A percentile compares a stretch with the other conserved stretches of the same genome.
Conservation (phyloP, 2,113 vertebrate species). For the Acrocephalus kingi region DNA sequence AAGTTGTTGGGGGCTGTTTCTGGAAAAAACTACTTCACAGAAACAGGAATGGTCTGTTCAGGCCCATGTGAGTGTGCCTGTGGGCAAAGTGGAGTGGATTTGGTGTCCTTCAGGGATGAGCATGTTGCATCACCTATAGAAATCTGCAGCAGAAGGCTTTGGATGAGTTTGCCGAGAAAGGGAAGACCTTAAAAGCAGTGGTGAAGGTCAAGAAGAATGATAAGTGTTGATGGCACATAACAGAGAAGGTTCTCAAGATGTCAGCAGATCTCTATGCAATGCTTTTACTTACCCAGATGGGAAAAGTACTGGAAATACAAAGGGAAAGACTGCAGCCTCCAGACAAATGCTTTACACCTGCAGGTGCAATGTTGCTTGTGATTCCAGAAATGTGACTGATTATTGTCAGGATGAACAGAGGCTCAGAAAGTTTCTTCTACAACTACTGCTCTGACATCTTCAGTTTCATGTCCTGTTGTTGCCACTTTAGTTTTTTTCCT, state of each 20-base stretch:
- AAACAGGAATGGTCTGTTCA: background rate
- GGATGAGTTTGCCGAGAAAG: background rate
- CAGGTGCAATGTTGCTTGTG: background rate
- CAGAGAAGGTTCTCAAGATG: background rate
- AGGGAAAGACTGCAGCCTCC: background rate
- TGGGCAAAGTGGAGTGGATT: background rate
- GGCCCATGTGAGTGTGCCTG: background rate
- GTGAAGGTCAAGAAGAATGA: background rate
- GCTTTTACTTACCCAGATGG: background rate
- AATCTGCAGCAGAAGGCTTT: background rate
- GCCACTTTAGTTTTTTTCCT: background rate
- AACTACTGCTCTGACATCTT: background rate
- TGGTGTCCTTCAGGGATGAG: background rate
- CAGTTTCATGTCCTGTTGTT: background rate
- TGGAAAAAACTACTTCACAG: background rate
- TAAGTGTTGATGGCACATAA: background rate
- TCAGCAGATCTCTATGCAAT: background rate
- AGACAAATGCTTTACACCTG: background rate
- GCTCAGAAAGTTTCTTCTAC: background rate
- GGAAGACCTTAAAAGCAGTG: background rate
- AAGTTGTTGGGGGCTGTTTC: background rate
- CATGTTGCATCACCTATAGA: background rate
- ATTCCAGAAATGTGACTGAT: background rate
- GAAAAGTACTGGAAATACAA: background rate
- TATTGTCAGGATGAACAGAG: background rate